Evolutionary conservation across 2,888 invertebrate genomes (phyloP).

Genomic region (Caradrina kadenii): DNA sequence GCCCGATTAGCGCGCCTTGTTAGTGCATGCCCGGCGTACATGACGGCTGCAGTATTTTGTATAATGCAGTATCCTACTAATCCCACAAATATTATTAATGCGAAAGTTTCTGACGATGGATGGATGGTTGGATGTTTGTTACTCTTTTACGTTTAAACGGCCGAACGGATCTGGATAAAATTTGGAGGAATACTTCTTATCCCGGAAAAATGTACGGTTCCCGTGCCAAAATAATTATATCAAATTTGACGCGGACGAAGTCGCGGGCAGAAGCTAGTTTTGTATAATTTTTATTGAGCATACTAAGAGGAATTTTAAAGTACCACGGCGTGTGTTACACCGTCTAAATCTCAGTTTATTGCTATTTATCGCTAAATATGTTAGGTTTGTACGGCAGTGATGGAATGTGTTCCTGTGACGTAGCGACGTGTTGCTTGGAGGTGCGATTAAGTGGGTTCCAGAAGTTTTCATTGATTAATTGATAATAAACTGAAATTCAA

Average conservation of each 20-base stretch:
- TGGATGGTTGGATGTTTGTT: too few relatives aligned
- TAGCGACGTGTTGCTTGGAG: slow-evolving; percentile 30
- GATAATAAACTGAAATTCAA: too few relatives aligned
- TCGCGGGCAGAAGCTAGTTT: too few relatives aligned
- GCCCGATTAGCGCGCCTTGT: slow-evolving; percentile 64
- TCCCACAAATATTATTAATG: too few relatives aligned
- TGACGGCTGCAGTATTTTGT: slow-evolving; percentile 39
- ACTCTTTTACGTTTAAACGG: too few relatives aligned
- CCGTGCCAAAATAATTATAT: too few relatives aligned
- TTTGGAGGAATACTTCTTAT: too few relatives aligned
- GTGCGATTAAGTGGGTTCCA: slow-evolving; percentile 35
- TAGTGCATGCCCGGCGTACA: slow-evolving; percentile 53
- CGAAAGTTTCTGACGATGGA: too few relatives aligned
- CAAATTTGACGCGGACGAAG: too few relatives aligned
- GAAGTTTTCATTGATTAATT: too few relatives aligned
- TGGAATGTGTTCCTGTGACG: slow-evolving; percentile 31
- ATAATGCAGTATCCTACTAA: neutral
- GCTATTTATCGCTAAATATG: slow-evolving; percentile 43
- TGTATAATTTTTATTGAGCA: neutral
- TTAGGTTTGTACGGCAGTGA: slow-evolving; percentile 34
- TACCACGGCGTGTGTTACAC: neutral
- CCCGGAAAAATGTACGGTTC: too few relatives aligned
- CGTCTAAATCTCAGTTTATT: slow-evolving; percentile 40
- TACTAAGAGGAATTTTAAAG: slow-evolving; percentile 1
- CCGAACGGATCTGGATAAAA: too few relatives aligned